Base-by-base conservation (phyloP, 92 coral and sea anemone species). In the Micromussa lordhowensis region DNA sequence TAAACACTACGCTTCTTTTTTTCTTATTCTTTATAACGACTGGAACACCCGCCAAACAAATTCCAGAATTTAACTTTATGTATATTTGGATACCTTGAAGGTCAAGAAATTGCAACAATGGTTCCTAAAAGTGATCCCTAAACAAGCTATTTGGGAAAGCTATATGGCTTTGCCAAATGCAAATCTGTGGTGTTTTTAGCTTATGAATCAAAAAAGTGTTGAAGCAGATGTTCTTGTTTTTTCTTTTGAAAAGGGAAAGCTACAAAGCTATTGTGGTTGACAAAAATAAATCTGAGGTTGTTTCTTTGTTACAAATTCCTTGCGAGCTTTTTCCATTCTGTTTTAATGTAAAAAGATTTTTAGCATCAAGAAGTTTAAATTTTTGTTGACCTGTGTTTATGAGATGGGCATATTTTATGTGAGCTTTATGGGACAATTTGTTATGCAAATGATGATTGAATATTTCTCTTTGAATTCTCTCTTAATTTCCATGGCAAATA, bases 221-320 rank as follows among this genome's bases (percentile, higher is more conserved):
- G 34, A 26, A 61, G 89, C 89, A 86, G 83, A 86, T 86, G 89
- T 86, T 86, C 63, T 82, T 38, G 22, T 72, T n/a, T 77, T 30
- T 36, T 16, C 44, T 49, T 29, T 35, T 79, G 38, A 21, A 76
- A 29, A 28, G 55, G 71, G 26, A 75, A 77, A 76, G 35, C 59
- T 38, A 4, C 58, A 61, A 64, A 40, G 36, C 73, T 74, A 17
- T 36, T 19, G 26, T 26, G 29, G 17, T 66, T 10, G 3, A 26
- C 32, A 66, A 18, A 24, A 26, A 26, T 66, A 26, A 26, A 66
- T 66, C 34, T 66, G 51, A 44, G 51, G 13, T 44, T 44, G 51
- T 66, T 66, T 31, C 71, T 26, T 66, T 28, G 32, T 66, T 11
- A 22, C 13, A 66, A 26, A 16, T 31, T 63, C 24, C 69, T 63